Evolutionary conservation across 2,888 invertebrate species (phyloP), one percentile per base, ranked within the genome.

Genomic region (Congeria kusceri): DNA sequence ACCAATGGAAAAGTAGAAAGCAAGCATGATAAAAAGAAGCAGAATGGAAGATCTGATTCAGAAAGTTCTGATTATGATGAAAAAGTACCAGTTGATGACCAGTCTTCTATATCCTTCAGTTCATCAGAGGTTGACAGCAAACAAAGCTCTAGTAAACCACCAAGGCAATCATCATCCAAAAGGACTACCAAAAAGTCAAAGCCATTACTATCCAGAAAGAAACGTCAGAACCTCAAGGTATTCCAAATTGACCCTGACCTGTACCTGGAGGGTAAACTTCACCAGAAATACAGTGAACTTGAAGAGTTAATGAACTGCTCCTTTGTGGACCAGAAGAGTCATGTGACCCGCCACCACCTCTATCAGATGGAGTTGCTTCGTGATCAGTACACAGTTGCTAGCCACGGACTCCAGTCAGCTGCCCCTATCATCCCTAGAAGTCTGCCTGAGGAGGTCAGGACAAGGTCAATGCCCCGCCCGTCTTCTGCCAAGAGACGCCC

Each of bases 281-380:
- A 88, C 75, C 88, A 88, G 73, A 90, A 90, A 70, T 89, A 89
- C 64, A 63, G 77, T 65, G 90, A 90, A 69, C 78, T 90, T 15
- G 84, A 88, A 49, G 83, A 88, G 46, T 71, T 90, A 15, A 76
- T 90, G 83, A 53, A 81, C 3, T 83, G 81, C 53, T 80, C 78
- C 7, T 84, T 90, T 49, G 75, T 81, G 7, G 84, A 86, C 67
- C 83, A 85, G 49, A 71, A 77, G 64, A 76, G 68, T 49, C 75
- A 84, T 47, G 46, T 87, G 58, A 86, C 87, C 1, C 73, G 82
- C 2, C 84, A 88, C n/a, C 86, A 88, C 56, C 61, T 82, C 4
- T 85, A 87, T 32, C 87, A 88, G 77, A 89, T 88, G 86, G 85
- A 87, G 70, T 64, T 80, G 9, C 74, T 89, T 57, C 75, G 86